Evolutionary conservation across 2,888 invertebrate genomes (phyloP).

Genomic region (Ellobium chinense): DNA sequence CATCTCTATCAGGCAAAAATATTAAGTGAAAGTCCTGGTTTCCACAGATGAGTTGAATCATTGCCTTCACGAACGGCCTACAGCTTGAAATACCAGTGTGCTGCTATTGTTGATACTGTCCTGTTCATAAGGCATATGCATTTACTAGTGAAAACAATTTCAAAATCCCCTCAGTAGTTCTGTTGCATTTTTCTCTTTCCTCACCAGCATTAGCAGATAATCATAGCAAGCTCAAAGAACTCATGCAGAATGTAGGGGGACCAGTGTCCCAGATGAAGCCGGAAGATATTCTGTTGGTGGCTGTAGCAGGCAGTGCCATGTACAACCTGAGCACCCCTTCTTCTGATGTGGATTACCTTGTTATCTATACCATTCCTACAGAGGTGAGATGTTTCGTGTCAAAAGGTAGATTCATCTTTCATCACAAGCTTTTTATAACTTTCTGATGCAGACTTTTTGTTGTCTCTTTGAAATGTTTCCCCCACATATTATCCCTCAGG

Average conservation of each 20-base stretch:
- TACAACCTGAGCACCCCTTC: slow-evolving; percentile 70
- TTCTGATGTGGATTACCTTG: slow-evolving; percentile 73
- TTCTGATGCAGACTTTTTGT: neutral
- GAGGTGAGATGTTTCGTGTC: slow-evolving; percentile 55
- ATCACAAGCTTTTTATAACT: neutral
- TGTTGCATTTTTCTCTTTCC: no score
- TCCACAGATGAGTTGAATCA: no score
- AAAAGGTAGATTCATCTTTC: neutral
- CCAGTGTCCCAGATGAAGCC: slow-evolving; percentile 63
- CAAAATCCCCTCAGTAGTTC: no score
- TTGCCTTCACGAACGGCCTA: no score
- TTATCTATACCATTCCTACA: slow-evolving; percentile 67
- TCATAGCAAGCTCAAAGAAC: slow-evolving; percentile 51
- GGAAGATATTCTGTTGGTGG: slow-evolving; percentile 69
- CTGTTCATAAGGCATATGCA: neutral
- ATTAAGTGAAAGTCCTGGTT: no score
- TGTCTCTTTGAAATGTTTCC: no score
- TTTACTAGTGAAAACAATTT: no score
- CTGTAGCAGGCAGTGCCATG: slow-evolving; percentile 74
- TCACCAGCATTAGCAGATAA: slow-evolving; percentile 57
- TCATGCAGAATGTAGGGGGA: slow-evolving; percentile 70
- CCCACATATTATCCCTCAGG: no score
- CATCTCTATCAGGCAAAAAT: no score
- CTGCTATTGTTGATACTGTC: no score
- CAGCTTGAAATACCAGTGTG: no score